Conservation (phyloP, 1,140 invertebrate genomes). For the Euborellia annulipes region DNA sequence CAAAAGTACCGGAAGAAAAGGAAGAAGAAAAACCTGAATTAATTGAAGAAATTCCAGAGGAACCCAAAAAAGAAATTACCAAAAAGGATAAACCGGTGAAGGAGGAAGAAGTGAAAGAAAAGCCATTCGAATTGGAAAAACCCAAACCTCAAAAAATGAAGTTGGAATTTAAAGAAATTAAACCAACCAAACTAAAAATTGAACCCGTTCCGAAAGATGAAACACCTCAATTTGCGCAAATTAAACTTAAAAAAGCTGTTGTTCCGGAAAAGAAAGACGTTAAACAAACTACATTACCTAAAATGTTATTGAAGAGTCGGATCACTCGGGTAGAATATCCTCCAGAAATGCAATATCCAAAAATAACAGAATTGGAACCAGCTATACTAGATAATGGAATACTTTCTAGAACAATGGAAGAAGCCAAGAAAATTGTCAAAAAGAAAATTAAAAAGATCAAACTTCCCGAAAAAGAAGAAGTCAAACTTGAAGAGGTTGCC, state of each 20-base stretch:
- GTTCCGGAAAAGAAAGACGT: slow-evolving; percentile 32
- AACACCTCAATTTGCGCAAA: slow-evolving; percentile 36
- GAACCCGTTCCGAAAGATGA: slow-evolving; percentile 20
- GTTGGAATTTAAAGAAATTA: slow-evolving; percentile 16
- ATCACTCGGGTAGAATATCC: slow-evolving; percentile 40
- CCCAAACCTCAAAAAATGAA: slow-evolving; percentile 11
- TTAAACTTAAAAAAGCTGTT: slow-evolving; percentile 44
- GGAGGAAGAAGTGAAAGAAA: slow-evolving; percentile 8
- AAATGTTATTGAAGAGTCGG: slow-evolving; percentile 45
- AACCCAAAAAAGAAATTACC: slow-evolving; percentile 21
- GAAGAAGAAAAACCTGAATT: slow-evolving; percentile 10
- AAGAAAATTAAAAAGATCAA: slow-evolving; percentile 34
- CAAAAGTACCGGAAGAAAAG: slow-evolving; percentile 1
- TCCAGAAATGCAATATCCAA: slow-evolving; percentile 26
- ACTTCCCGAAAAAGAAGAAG: slow-evolving; percentile 28
- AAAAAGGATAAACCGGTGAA: too few relatives aligned
- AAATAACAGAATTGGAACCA: slow-evolving; percentile 32
- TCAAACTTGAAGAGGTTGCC: slow-evolving; percentile 31
- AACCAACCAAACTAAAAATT: slow-evolving; percentile 16
- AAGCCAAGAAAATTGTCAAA: slow-evolving; percentile 42
- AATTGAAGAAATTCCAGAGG: slow-evolving; percentile 12
- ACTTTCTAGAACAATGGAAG: slow-evolving; percentile 48
- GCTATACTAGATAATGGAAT: slow-evolving; percentile 42
- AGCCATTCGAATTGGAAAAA: slow-evolving; percentile 8
- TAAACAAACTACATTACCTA: slow-evolving; percentile 34